A percentile compares a stretch with the other conserved stretches of the same genome.
phyloP scores from a whole-genome alignment of 2,888 invertebrate genomes.

The Agrochola litura region DNA sequence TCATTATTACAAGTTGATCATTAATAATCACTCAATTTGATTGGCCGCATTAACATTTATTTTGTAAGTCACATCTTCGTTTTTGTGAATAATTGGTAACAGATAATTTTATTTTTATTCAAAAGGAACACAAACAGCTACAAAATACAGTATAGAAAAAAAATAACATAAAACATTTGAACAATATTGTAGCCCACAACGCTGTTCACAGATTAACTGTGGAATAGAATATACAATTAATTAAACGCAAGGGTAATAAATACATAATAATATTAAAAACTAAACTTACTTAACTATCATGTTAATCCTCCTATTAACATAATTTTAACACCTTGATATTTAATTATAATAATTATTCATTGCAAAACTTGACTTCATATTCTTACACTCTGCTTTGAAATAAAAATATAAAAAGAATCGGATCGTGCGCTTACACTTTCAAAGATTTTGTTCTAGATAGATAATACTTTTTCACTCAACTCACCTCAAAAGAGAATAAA shows the following conservation, averaged over 20 bases:
- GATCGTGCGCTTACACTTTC: neutral
- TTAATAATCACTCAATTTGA: slow-evolving; percentile 19
- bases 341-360: slow-evolving; percentile 35
- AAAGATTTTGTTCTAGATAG: neutral
- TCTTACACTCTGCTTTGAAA: slow-evolving; percentile 10
- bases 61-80: slow-evolving; percentile 13
- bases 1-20: neutral
- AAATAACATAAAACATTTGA: no score
- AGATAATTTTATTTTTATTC: neutral
- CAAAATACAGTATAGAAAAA: no score
- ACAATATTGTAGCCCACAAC: no score
- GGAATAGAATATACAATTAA: no score
- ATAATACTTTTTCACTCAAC: slow-evolving; percentile 12
- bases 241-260: no score
- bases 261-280: no score
- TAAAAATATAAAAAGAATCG: slow-evolving; percentile 7
- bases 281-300: no score
- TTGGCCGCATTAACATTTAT: slow-evolving; percentile 12
- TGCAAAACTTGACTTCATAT: slow-evolving; percentile 23
- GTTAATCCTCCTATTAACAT: slow-evolving; percentile 3
- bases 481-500: slow-evolving; percentile 18
- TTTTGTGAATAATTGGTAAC: neutral
- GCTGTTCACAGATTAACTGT: no score
- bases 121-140: no score
- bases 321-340: slow-evolving; percentile 43